A percentile compares a stretch with the other conserved stretches of the same genome.
Conservation (phyloP, 2,797 vertebrate genomes). For the Garrulus glandarius region DNA sequence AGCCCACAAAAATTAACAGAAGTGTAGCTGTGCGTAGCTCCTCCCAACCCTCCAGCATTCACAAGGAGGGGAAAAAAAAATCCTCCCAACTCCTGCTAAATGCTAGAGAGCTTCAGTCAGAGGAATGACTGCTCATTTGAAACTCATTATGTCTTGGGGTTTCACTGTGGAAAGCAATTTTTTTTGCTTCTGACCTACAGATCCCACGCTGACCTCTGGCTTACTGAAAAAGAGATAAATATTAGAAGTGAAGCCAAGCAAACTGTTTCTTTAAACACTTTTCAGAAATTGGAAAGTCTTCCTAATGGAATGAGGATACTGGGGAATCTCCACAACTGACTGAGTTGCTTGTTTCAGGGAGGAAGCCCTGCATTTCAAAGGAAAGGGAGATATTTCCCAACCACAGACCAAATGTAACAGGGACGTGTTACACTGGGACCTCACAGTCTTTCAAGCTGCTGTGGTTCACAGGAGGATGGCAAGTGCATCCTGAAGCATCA, state of each 20-base stretch:
- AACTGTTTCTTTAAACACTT: conserved; percentile 67
- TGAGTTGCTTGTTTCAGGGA: conserved; percentile 14
- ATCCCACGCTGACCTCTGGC: conserved; percentile 50
- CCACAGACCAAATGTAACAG: conserved; percentile 24
- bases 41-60: not conserved
- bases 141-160: not conserved
- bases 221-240: conserved; percentile 58
- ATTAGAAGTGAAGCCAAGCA: conserved; percentile 70
- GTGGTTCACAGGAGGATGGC: not conserved
- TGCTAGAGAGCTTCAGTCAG: not conserved
- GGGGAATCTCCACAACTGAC: not conserved
- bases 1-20: conserved; percentile 24
- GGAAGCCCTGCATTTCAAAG: conserved; percentile 26
- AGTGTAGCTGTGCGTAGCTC: conserved; percentile 6
- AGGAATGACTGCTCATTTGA: not conserved
- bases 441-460: not conserved
- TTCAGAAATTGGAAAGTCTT: conserved; percentile 21
- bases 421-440: not conserved
- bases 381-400: conserved; percentile 38
- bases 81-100: not conserved
- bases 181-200: conserved; percentile 34
- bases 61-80: not conserved
- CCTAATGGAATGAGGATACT: not conserved
- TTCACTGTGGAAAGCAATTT: conserved; percentile 27
- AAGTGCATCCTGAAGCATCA: not conserved